Percentiles rank a stretch among this genome's conserved stretches.
Evolutionary conservation across 2,888 invertebrate species (phyloP).

Genomic region (Trissolcus brochymenae): DNA sequence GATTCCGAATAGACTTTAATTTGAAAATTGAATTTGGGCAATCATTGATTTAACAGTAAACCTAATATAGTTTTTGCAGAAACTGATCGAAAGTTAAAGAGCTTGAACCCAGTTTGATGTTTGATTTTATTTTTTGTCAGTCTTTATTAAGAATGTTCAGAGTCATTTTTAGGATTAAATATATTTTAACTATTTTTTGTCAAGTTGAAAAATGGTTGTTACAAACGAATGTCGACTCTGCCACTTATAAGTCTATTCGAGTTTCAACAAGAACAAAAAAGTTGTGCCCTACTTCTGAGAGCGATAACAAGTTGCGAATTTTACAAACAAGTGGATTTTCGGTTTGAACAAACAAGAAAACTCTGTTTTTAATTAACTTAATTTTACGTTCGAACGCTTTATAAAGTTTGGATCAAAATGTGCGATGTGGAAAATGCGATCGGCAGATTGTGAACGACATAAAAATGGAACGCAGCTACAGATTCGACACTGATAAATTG

Average conservation of each 20-base stretch:
- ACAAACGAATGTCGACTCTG: not conserved
- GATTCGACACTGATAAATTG: too few relatives aligned
- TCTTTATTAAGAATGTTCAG: too few relatives aligned
- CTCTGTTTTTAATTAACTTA: conserved; percentile 23
- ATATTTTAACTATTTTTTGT: not conserved
- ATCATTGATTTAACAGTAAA: too few relatives aligned
- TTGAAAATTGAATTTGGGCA: too few relatives aligned
- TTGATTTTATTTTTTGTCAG: not conserved
- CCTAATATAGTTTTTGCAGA: too few relatives aligned
- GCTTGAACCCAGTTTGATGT: too few relatives aligned
- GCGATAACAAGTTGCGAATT: conserved; percentile 29
- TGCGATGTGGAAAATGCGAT: not conserved
- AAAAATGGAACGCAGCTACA: not conserved
- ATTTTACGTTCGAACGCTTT: not conserved
- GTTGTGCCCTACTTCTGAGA: conserved; percentile 9
- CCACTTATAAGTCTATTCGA: conserved; percentile 15
- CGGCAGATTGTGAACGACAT: not conserved
- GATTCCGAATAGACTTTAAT: too few relatives aligned
- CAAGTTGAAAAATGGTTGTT: not conserved
- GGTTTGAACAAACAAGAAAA: conserved; percentile 9
- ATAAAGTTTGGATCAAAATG: conserved; percentile 1
- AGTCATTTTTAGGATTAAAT: too few relatives aligned
- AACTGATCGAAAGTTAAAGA: too few relatives aligned
- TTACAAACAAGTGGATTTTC: conserved; percentile 13
- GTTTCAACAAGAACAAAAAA: conserved; percentile 7